Evolutionary conservation across 2,888 invertebrate genomes (phyloP).

Genomic region (Cistogaster globosa): DNA sequence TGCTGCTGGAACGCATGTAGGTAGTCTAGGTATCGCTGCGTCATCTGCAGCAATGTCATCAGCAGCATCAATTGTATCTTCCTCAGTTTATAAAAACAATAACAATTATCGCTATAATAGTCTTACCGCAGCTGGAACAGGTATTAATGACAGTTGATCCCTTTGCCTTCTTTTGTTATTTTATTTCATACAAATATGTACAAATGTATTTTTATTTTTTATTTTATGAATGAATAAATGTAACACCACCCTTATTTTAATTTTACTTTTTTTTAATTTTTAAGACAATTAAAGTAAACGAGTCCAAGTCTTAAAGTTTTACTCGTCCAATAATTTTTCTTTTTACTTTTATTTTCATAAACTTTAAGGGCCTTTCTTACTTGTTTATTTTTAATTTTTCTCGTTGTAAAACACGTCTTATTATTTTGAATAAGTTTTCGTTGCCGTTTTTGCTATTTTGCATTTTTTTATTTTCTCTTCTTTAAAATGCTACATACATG

Average conservation of each 20-base stretch:
- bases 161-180: slow-evolving; percentile 17
- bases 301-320: background rate
- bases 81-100: slow-evolving; percentile 78
- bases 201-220: background rate
- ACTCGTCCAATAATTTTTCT: background rate
- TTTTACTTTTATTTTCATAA: background rate
- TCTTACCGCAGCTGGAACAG: slow-evolving; percentile 81
- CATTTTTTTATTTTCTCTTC: background rate
- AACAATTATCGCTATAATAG: slow-evolving; percentile 83
- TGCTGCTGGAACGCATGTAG: slow-evolving; percentile 67
- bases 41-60: slow-evolving; percentile 57
- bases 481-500: background rate
- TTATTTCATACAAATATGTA: slow-evolving; percentile 7
- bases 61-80: slow-evolving; percentile 72
- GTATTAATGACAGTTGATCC: slow-evolving; percentile 75
- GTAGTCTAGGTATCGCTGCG: slow-evolving; percentile 64
- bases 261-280: background rate
- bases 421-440: background rate
- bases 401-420: background rate
- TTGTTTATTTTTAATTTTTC: background rate
- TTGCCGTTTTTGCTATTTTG: slow-evolving; percentile 6
- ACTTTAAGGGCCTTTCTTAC: background rate
- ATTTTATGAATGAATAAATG: too few species aligned
- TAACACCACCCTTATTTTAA: background rate
- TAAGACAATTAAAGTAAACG: background rate